These are phyloP conservation scores for Caenorhabditis auriculariae DNA, from an alignment of 2,888 invertebrate genomes.

Conservation along the genomic window DNA sequence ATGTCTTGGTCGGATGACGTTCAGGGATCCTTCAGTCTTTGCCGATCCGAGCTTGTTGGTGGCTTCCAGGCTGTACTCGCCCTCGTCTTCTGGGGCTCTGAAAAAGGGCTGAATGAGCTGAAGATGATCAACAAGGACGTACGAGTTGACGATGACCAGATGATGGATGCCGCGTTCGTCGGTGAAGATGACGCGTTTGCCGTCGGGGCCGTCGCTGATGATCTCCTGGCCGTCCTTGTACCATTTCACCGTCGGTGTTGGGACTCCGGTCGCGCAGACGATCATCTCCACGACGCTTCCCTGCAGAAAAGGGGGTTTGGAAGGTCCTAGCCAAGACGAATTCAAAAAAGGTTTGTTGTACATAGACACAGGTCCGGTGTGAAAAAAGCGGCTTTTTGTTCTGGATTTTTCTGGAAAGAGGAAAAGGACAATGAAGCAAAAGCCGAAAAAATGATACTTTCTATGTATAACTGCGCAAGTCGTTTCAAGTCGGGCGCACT, in stretches of 20 bases:
- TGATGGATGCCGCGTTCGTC: conserved; percentile 63
- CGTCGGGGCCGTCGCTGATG: conserved; percentile 52
- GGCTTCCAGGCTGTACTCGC: conserved; percentile 62
- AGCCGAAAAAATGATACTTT: too few species aligned
- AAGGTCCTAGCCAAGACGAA: too few species aligned
- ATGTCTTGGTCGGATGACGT: conserved; percentile 54
- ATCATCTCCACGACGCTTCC: conserved; percentile 64
- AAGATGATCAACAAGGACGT: neutral
- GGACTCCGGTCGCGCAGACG: conserved; percentile 64
- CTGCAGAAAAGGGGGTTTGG: too few species aligned
- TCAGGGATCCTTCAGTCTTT: conserved; percentile 52
- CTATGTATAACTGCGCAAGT: too few species aligned
- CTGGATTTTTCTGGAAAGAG: too few species aligned
- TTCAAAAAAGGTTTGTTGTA: too few species aligned
- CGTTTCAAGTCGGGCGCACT: too few species aligned
- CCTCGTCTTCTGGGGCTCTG: conserved; percentile 61
- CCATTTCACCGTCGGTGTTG: conserved; percentile 66
- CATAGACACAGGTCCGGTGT: too few species aligned
- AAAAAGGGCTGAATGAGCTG: neutral
- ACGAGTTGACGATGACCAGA: conserved; percentile 58
- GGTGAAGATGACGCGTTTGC: conserved; percentile 53
- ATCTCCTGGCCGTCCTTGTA: conserved; percentile 60
- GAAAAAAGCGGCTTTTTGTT: too few species aligned
- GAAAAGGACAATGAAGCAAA: too few species aligned
- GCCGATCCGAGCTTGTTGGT: conserved; percentile 63